Evolutionary conservation across 2,888 invertebrate genomes (phyloP).

Genomic region (Linhomoeus sp.): DNA sequence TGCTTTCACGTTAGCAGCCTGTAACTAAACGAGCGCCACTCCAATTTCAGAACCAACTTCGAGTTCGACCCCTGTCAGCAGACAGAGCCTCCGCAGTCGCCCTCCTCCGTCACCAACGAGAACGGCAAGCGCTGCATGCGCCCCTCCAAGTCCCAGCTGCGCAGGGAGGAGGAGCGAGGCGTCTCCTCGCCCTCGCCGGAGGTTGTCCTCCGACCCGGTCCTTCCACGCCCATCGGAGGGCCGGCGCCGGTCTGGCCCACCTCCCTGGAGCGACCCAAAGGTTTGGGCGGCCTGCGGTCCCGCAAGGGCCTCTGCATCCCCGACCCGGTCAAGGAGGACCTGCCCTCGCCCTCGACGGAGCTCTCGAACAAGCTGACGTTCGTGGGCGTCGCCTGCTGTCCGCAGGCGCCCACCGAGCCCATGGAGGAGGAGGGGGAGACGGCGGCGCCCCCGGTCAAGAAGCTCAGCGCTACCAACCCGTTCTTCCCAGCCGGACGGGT

Average conservation of each 20-base stretch:
- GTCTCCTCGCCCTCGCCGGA: no score
- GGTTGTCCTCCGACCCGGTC: no score
- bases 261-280: no score
- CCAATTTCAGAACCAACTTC: no score
- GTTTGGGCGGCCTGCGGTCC: not conserved
- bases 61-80: no score
- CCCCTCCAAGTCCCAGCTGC: constrained; percentile 3
- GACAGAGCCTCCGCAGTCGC: no score
- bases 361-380: constrained; percentile 12
- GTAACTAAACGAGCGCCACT: no score
- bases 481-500: constrained; percentile 4
- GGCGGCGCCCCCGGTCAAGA: not conserved
- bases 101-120: constrained; percentile 8
- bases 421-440: not conserved
- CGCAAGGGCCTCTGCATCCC: constrained; percentile 4
- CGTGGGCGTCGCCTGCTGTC: not conserved
- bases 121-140: constrained; percentile 18
- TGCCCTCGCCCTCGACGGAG: constrained; percentile 25
- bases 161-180: no score
- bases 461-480: constrained; percentile 3
- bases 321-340: constrained; percentile 9
- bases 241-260: no score
- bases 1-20: no score
- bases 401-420: not conserved
- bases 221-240: no score